A percentile compares a stretch with the other conserved stretches of the same genome.
phyloP scores from a whole-genome alignment of 2,888 invertebrate genomes.

The Embidobia sp. region DNA sequence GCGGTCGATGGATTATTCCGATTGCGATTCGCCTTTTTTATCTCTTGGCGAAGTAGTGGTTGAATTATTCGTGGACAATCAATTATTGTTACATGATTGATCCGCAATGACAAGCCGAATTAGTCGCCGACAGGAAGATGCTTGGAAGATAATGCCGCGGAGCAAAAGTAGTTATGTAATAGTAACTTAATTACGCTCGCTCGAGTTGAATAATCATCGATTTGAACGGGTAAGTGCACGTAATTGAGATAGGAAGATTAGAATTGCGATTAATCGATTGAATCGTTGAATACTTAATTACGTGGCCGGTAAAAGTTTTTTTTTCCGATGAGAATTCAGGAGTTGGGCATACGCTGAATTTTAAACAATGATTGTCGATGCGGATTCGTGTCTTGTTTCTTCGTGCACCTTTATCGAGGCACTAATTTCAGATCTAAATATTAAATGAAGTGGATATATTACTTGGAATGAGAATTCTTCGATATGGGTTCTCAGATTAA shows the following conservation, averaged over 20 bases:
- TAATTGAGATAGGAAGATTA: constrained; percentile 49
- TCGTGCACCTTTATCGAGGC: no score
- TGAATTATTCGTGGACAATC: constrained; percentile 30
- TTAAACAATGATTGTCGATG: no score
- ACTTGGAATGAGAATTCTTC: no score
- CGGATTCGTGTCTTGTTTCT: no score
- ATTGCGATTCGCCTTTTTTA: constrained; percentile 36
- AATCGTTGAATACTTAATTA: constrained; percentile 37
- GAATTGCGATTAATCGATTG: constrained; percentile 34
- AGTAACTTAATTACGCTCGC: constrained; percentile 26
- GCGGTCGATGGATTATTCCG: constrained; percentile 5
- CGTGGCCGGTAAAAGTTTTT: constrained; percentile 24
- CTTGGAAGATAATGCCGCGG: background rate
- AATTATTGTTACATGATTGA: constrained; percentile 9
- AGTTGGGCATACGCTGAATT: no score
- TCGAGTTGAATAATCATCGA: constrained; percentile 30
- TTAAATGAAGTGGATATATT: no score
- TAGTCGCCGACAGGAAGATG: background rate
- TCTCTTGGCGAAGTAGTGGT: constrained; percentile 34
- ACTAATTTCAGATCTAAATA: no score
- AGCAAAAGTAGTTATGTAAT: constrained; percentile 19
- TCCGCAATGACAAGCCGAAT: constrained; percentile 21
- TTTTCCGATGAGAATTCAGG: no score
- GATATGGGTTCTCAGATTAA: no score
- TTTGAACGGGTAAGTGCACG: constrained; percentile 22